Conservation (phyloP, 2,888 invertebrate species). For the Polyploca ridens region DNA sequence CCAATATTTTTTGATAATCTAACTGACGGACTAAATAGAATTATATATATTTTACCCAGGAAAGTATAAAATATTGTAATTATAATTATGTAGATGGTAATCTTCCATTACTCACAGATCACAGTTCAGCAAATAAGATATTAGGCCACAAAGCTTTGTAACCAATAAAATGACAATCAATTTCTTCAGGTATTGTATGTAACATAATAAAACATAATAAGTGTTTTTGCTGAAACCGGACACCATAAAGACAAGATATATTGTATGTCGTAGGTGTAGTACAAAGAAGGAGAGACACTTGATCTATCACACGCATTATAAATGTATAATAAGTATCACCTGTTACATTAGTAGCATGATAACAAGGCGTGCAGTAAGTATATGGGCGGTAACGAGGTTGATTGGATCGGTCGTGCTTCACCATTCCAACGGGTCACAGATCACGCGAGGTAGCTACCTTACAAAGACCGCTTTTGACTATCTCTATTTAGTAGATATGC, state of each 20-base stretch:
- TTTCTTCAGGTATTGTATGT: neutral
- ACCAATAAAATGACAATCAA: no score
- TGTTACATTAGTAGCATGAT: slow-evolving; percentile 35
- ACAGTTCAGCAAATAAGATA: no score
- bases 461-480: slow-evolving; percentile 35
- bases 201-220: neutral
- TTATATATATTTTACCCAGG: no score
- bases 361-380: slow-evolving; percentile 20
- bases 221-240: neutral
- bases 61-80: no score
- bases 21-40: no score
- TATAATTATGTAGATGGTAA: no score
- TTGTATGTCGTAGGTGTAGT: neutral
- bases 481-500: slow-evolving; percentile 6
- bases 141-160: no score
- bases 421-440: slow-evolving; percentile 47
- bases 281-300: slow-evolving; percentile 18
- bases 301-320: slow-evolving; percentile 18
- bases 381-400: slow-evolving; percentile 47
- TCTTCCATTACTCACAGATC: no score
- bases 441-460: slow-evolving; percentile 43
- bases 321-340: slow-evolving; percentile 14
- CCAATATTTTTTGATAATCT: no score
- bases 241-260: neutral
- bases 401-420: slow-evolving; percentile 56